Evolutionary conservation across 2,113 vertebrate genomes (phyloP).

Genomic region (Tetrax tetrax): DNA sequence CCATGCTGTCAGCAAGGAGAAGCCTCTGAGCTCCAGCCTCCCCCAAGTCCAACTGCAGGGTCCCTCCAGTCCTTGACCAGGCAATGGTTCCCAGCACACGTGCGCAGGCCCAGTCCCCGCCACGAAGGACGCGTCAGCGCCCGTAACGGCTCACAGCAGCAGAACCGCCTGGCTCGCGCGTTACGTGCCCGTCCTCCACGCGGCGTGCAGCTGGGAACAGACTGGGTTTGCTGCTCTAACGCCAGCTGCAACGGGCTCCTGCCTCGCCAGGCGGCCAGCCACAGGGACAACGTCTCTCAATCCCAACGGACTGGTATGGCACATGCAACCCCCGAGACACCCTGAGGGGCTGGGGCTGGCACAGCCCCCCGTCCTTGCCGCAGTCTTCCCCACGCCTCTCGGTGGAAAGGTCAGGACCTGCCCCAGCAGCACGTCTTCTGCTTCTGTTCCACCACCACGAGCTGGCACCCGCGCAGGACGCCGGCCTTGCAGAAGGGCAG

Average conservation of each 20-base stretch:
- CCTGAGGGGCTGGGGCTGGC: background rate
- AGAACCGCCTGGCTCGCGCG: background rate
- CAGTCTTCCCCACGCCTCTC: background rate
- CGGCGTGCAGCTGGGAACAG: accelerated
- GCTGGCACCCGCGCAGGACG: background rate
- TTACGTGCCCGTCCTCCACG: accelerated
- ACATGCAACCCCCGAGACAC: background rate
- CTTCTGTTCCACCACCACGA: background rate
- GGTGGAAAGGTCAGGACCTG: background rate
- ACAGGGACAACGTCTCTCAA: background rate
- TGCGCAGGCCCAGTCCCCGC: background rate
- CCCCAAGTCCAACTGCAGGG: background rate
- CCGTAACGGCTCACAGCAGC: background rate
- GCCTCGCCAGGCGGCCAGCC: background rate
- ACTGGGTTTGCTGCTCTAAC: background rate
- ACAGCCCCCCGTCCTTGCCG: background rate
- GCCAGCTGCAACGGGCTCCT: background rate
- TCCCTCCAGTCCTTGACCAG: background rate
- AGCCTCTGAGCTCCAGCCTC: background rate
- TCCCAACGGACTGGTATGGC: accelerated
- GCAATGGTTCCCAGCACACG: background rate
- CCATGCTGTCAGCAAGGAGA: background rate
- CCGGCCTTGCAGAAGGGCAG: background rate
- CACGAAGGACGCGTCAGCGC: background rate
- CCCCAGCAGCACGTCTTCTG: background rate